Base-by-base conservation (phyloP, 2,797 vertebrate species). In the Triplophysa yarkandensis region DNA sequence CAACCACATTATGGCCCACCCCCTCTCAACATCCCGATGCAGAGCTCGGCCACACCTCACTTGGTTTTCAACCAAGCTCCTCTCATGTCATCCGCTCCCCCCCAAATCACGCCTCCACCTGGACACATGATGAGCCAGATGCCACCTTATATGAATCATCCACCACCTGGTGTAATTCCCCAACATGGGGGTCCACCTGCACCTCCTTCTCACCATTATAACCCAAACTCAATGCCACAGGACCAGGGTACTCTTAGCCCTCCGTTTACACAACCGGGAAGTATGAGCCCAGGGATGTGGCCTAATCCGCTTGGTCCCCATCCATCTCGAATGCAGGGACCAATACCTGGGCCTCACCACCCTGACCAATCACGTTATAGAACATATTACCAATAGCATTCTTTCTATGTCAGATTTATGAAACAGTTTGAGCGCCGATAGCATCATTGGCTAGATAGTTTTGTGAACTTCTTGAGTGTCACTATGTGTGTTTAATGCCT, bases 191-290 rank as follows among this genome's bases (percentile, higher is more conserved):
- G 95, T 9, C 97, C 95, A 0, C 96, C 96, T 0, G 95, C 97
- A 0, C 95, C 94, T 48, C 95, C 95, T n/a, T n/a, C n/a, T 72
- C 98, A 96, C 83, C 97, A 98, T 88, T 98, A 98, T 76, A 98
- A 97, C 80, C 96, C 95, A 61, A 83, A 76, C 76, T 75, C 82
- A 27, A 48, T 82, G 78, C 64, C 70, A 25, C 97, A 97, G 89
- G 97, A 99, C 90, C 97, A 98, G 92, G 97, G 96, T 85, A 99
- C 98, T 82, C 93, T 99, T 21, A 99, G 97, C 80, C 98, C 98
- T 77, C 98, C 98, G 2, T 99, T 98, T 81, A 96, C 87, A 84
- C 98, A 99, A 77, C 97, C 95, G 0, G 96, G 96, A 63, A 96
- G 95, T 54, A 94, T 98, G 88, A 98, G 98, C 83, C 96, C 96